Conservation (phyloP, 2,113 vertebrate species). For the Lepus timidus region DNA sequence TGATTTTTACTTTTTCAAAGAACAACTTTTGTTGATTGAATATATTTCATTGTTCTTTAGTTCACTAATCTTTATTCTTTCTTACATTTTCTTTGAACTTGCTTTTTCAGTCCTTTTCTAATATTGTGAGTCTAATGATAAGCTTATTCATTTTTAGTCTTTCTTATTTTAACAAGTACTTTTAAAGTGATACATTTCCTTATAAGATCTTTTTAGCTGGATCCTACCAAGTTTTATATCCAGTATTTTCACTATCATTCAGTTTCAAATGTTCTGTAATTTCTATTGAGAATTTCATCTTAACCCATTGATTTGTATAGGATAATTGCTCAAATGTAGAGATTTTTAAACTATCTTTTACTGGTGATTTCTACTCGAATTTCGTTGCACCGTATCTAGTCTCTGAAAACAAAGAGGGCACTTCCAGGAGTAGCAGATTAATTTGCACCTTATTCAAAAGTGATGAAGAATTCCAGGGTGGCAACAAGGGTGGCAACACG, state of each 20-base stretch:
- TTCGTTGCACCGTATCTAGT: not conserved
- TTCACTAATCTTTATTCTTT: not conserved
- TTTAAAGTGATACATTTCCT: not conserved
- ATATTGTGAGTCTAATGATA: not conserved
- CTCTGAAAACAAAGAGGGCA: not conserved
- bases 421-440: not conserved
- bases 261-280: not conserved
- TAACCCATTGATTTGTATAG: not conserved
- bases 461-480: not conserved
- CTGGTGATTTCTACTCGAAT: not conserved
- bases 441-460: not conserved
- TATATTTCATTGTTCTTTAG: not conserved
- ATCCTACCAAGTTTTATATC: not conserved
- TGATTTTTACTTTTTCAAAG: not conserved
- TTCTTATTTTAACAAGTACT: not conserved
- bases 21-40: not conserved
- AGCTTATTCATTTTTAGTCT: not conserved
- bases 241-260: not conserved
- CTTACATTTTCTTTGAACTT: not conserved
- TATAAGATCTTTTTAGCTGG: not conserved
- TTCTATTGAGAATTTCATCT: not conserved
- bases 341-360: not conserved
- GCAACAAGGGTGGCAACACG: not conserved
- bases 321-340: not conserved
- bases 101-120: not conserved